Evolutionary conservation across 2,113 vertebrate genomes (phyloP).

Genomic region (Chiloscyllium plagiosum): DNA sequence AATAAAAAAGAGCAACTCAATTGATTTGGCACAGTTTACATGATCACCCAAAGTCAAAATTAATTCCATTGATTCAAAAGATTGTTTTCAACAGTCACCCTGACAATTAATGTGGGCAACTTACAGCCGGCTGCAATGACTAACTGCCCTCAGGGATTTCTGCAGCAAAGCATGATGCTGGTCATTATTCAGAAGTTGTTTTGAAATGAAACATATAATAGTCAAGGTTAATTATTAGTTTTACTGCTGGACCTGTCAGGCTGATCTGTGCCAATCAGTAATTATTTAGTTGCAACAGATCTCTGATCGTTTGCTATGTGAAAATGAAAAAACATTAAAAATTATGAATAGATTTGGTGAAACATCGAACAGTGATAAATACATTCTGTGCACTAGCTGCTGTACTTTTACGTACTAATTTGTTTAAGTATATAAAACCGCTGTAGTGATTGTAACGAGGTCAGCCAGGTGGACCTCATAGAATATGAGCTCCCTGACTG

Average conservation of each 20-base stretch:
- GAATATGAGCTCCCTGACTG: no score
- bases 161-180: not conserved
- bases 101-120: not conserved
- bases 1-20: not conserved
- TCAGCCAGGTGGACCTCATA: no score
- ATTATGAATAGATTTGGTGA: not conserved
- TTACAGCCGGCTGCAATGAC: not conserved
- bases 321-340: not conserved
- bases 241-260: not conserved
- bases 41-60: not conserved
- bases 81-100: not conserved
- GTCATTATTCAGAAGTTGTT: not conserved
- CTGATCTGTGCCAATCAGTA: not conserved
- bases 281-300: not conserved
- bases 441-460: no score
- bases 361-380: not conserved
- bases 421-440: not conserved
- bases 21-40: not conserved
- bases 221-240: not conserved
- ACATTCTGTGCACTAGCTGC: not conserved
- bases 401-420: not conserved
- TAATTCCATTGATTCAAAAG: not conserved
- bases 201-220: slow-evolving; percentile 2
- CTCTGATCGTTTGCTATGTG: not conserved
- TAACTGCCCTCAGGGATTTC: not conserved